Evolutionary conservation across 1,140 invertebrate species (phyloP).

Genomic region (Drosophila nigromelanica): DNA sequence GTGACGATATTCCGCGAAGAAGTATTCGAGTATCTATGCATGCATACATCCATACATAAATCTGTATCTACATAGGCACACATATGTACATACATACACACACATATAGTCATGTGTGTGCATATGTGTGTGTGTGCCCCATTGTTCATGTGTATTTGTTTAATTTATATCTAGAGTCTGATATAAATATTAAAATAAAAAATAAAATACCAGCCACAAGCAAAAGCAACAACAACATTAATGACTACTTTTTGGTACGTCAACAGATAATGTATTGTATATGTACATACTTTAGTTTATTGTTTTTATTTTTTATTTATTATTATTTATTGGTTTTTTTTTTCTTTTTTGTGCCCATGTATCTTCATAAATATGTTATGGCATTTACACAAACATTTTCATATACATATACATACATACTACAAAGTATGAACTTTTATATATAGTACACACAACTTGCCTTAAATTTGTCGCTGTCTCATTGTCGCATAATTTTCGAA

Average conservation of each 20-base stretch:
- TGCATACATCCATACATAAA: slow-evolving; percentile 20
- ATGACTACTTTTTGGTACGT: slow-evolving; percentile 61
- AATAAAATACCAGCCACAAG: slow-evolving; percentile 38
- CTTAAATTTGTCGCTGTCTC: slow-evolving; percentile 54
- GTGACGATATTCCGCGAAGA: slow-evolving; percentile 69
- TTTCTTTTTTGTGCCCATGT: slow-evolving; percentile 43
- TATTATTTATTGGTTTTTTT: slow-evolving; percentile 14
- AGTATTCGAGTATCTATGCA: slow-evolving; percentile 60
- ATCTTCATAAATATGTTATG: slow-evolving; percentile 49
- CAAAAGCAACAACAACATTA: slow-evolving; percentile 31
- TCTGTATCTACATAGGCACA: background rate
- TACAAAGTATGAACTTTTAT: background rate
- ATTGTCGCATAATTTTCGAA: slow-evolving; percentile 23
- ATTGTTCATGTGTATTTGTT: slow-evolving; percentile 74
- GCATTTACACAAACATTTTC: slow-evolving; percentile 34
- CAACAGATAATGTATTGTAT: slow-evolving; percentile 75
- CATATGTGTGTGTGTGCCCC: slow-evolving; percentile 24
- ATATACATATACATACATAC: background rate
- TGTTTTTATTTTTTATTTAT: slow-evolving; percentile 5
- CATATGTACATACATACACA: slow-evolving; percentile 15
- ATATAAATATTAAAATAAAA: slow-evolving; percentile 81
- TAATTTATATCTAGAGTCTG: slow-evolving; percentile 81
- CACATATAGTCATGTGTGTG: slow-evolving; percentile 14
- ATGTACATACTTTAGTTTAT: slow-evolving; percentile 44
- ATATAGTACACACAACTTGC: slow-evolving; percentile 35